Evolutionary conservation across 2,113 vertebrate genomes (phyloP).

Genomic region (Atlantisia rogersi): DNA sequence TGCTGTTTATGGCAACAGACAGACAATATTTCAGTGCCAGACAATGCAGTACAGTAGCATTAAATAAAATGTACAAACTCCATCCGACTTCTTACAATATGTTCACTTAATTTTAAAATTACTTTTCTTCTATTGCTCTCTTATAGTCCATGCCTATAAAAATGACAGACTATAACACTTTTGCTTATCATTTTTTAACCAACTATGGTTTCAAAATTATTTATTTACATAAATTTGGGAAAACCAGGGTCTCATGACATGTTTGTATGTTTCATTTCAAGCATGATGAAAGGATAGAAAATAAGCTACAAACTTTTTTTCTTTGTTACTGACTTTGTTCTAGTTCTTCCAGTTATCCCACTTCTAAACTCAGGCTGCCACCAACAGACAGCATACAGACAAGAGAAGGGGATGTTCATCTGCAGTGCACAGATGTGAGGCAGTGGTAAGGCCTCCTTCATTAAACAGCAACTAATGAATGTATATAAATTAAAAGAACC

Average conservation of each 20-base stretch:
- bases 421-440: neutral
- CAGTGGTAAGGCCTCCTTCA: neutral
- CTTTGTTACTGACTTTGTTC: conserved; percentile 48
- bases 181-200: neutral
- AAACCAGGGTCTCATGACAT: neutral
- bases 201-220: neutral
- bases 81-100: neutral
- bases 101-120: neutral
- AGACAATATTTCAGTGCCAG: neutral
- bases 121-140: neutral
- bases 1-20: neutral
- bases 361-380: conserved; percentile 71
- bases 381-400: conserved; percentile 65
- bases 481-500: neutral
- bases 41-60: neutral
- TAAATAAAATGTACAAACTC: neutral
- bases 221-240: neutral
- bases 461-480: neutral
- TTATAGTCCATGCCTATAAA: neutral
- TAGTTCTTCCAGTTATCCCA: neutral
- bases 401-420: neutral
- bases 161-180: neutral
- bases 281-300: neutral
- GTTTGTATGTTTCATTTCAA: neutral
- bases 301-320: conserved; percentile 35